Percentiles rank a stretch among this genome's conserved stretches.
phyloP scores from a whole-genome alignment of 92 coral and sea anemone genomes.

The Blastomussa wellsi region DNA sequence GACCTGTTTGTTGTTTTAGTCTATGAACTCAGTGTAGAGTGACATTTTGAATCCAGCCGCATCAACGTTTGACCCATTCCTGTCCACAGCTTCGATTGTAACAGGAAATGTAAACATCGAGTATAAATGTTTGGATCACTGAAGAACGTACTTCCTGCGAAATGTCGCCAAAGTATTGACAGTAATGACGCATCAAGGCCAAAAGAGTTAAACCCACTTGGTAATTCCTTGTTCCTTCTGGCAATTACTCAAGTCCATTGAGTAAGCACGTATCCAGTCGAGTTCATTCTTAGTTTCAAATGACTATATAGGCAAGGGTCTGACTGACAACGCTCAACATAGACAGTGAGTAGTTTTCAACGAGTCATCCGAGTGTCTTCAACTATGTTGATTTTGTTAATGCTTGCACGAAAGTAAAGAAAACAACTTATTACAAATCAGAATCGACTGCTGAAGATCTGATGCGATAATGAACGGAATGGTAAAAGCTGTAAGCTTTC shows the following conservation, averaged over 20 bases:
- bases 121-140: constrained; percentile 7
- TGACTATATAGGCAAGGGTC: neutral
- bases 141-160: constrained; percentile 22
- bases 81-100: neutral
- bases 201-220: neutral
- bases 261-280: neutral
- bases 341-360: neutral
- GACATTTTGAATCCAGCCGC: neutral
- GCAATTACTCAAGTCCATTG: neutral
- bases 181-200: constrained; percentile 16
- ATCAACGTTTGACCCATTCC: neutral
- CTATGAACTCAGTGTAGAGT: neutral
- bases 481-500: neutral
- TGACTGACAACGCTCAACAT: neutral
- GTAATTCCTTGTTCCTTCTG: neutral
- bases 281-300: neutral
- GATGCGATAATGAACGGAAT: neutral
- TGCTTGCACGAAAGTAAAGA: neutral
- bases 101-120: constrained; percentile 25
- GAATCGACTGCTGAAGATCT: neutral
- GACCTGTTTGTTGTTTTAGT: neutral
- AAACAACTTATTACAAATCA: neutral
- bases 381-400: constrained; percentile 3
- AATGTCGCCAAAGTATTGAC: neutral
- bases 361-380: neutral